Evolutionary conservation across 2,797 vertebrate genomes (phyloP), one percentile per base, ranked within the genome.

Genomic region (Sebastes nivosus): DNA sequence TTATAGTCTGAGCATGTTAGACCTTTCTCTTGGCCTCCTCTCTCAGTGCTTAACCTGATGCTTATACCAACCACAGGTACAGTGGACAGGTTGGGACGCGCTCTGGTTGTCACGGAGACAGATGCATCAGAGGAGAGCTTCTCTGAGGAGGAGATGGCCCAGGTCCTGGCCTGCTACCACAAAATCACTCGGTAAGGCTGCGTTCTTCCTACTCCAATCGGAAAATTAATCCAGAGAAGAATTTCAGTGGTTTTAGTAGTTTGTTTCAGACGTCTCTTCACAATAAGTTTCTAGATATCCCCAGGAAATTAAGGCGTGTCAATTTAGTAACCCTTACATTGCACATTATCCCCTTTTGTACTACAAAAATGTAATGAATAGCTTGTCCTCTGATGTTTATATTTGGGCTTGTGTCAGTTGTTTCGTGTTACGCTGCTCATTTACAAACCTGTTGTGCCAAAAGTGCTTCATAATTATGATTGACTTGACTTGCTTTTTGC

Each of bases 31-130:
- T 42, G 27, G 12, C 18, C 4, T 57, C 14, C 10, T 25, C 52
- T 24, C 20, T 72, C 10, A 29, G 3, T 27, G 13, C 3, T 69
- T 64, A 16, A 55, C 61, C 3, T 61, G 50, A 22, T 58, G 38
- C 60, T 25, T 55, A 0, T 52, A 4, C 4, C 14, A 0, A 58
- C 64, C 50, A 20, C 86, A 96, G 96, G 96, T 76, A 96, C 95
- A 2, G 91, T 95, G 78, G 96, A 96, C 93, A 87, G 95, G 90
- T 54, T 95, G 50, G 95, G 95, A 3, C 94, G 94, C 2, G 95
- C 91, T 24, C 84, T 96, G 81, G 88, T 96, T 52, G 68, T 95
- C 65, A 93, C 81, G 0, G 90, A 92, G 72, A 72, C 87, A 0
- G 88, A 93, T 20, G 22, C 57, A 22, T 74, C 90, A 12, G 90